Percentiles rank a stretch among this genome's conserved stretches.
phyloP scores from a whole-genome alignment of 2,888 invertebrate species.

The Temnothorax unifasciatus region DNA sequence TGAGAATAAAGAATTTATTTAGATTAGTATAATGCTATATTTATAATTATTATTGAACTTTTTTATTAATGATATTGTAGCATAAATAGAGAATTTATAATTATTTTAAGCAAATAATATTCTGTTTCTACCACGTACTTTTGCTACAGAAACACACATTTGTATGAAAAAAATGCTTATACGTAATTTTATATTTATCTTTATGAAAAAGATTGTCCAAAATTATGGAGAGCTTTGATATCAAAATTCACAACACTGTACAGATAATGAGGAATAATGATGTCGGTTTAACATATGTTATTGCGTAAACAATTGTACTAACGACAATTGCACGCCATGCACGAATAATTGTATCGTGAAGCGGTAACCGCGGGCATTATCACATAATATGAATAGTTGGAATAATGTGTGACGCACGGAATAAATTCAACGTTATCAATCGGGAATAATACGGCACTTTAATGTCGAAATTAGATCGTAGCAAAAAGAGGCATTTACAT shows the following conservation, averaged over 20 bases:
- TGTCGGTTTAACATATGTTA: conserved; percentile 9
- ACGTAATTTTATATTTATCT: background rate
- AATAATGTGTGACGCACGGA: conserved; percentile 36
- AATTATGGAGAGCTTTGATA: background rate
- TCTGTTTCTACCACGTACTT: background rate
- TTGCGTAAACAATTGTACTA: conserved; percentile 23
- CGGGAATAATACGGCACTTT: conserved; percentile 9
- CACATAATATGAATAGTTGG: conserved; percentile 31
- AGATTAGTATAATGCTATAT: background rate
- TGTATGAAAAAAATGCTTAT: background rate
- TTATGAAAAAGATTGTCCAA: background rate
- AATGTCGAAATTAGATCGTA: background rate
- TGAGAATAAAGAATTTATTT: too few species aligned
- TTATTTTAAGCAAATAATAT: conserved; percentile 11
- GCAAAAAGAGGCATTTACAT: conserved; percentile 26
- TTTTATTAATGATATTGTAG: background rate
- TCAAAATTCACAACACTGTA: conserved; percentile 1
- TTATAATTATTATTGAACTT: background rate
- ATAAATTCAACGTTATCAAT: conserved; percentile 40
- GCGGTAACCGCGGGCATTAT: conserved; percentile 23
- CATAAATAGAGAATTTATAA: background rate
- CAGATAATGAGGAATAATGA: conserved; percentile 23
- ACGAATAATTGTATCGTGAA: conserved; percentile 30
- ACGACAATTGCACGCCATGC: conserved; percentile 9
- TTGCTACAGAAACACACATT: background rate